Evolutionary conservation across 2,888 invertebrate genomes (phyloP).

Genomic region (Carpatolechia fugitivella): DNA sequence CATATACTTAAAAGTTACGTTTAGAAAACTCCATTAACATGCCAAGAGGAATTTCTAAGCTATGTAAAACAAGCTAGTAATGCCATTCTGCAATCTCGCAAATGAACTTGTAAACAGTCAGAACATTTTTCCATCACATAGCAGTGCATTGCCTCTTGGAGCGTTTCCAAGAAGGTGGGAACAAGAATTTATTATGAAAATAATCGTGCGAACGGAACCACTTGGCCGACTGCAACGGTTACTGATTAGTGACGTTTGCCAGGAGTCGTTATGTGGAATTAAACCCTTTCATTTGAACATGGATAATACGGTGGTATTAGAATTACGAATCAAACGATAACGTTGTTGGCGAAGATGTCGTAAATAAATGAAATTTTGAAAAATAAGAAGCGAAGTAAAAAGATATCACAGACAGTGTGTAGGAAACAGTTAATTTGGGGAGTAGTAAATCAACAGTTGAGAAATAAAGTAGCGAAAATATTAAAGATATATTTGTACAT

Average conservation of each 20-base stretch:
- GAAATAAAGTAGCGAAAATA: too few species aligned
- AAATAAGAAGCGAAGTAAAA: too few species aligned
- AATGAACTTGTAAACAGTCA: neutral
- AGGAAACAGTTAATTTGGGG: too few species aligned
- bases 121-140: neutral
- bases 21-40: too few species aligned
- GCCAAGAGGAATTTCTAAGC: too few species aligned
- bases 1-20: too few species aligned
- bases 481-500: too few species aligned
- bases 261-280: neutral
- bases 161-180: conserved; percentile 3
- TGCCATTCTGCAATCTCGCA: neutral
- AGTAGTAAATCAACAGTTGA: too few species aligned
- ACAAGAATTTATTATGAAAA: conserved; percentile 35
- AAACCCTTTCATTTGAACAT: neutral
- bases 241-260: conserved; percentile 1
- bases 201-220: conserved; percentile 38
- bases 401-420: too few species aligned
- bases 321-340: neutral
- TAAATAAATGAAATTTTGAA: too few species aligned
- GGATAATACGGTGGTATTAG: neutral
- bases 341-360: too few species aligned
- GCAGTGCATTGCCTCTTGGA: conserved; percentile 1
- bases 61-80: neutral
- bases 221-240: conserved; percentile 22